phyloP scores from a whole-genome alignment of 2,888 invertebrate genomes.

The Malacosoma neustria region DNA sequence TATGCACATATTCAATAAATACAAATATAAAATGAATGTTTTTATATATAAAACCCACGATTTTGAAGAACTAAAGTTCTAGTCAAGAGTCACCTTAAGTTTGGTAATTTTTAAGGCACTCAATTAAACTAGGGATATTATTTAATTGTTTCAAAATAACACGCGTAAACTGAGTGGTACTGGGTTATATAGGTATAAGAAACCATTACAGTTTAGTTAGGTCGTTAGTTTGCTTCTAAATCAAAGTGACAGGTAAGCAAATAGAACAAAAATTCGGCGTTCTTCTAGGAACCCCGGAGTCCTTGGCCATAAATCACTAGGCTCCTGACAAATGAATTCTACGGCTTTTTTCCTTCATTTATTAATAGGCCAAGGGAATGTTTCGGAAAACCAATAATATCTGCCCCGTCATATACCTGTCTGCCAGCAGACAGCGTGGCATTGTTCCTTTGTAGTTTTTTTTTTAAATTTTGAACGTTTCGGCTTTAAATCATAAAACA shows the following conservation, averaged over 20 bases:
- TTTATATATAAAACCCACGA: no score
- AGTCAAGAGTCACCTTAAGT: no score
- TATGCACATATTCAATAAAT: no score
- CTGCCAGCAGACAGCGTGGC: constrained; percentile 68
- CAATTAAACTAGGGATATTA: no score
- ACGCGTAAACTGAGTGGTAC: no score
- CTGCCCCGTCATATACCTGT: constrained; percentile 75
- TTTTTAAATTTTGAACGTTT: constrained; percentile 35
- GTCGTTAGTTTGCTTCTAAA: constrained; percentile 49
- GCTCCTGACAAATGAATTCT: constrained; percentile 73
- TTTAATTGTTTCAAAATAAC: no score
- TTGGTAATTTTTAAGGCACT: no score
- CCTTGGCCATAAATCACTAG: constrained; percentile 67
- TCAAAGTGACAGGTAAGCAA: constrained; percentile 72
- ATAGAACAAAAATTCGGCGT: constrained; percentile 67
- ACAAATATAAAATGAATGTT: no score
- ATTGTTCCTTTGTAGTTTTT: constrained; percentile 49
- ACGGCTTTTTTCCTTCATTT: constrained; percentile 70
- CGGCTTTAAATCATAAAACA: no score
- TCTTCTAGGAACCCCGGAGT: constrained; percentile 69
- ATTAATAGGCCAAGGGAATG: constrained; percentile 71
- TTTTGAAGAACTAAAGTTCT: no score
- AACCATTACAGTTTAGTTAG: constrained; percentile 29
- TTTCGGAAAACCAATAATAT: constrained; percentile 75
- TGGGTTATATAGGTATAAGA: no score